Evolutionary conservation across 2,797 vertebrate species (phyloP).

Genomic region (Myotis myotis): DNA sequence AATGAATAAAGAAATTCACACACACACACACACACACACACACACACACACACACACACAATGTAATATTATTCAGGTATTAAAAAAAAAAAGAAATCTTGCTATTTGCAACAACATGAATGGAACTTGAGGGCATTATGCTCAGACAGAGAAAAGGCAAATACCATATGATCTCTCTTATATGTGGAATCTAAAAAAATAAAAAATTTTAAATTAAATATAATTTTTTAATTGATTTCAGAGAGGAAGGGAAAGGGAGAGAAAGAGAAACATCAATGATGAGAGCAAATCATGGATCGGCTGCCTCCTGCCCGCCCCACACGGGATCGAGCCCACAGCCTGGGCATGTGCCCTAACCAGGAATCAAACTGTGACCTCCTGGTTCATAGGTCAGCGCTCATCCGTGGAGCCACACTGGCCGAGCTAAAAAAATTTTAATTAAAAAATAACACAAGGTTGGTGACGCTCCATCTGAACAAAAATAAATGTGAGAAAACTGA

Average conservation of each 20-base stretch:
- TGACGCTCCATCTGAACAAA: background rate
- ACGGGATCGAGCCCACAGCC: no score
- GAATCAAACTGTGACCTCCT: no score
- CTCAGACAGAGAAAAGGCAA: background rate
- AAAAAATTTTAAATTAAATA: background rate
- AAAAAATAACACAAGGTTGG: background rate
- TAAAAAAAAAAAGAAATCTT: background rate
- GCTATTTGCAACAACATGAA: background rate
- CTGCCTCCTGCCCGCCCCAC: no score
- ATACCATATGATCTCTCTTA: background rate
- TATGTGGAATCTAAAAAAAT: background rate
- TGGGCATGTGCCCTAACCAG: no score
- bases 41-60: background rate
- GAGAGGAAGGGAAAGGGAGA: no score
- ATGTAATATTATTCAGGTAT: background rate
- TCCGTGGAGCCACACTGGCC: no score
- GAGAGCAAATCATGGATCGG: no score
- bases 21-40: background rate
- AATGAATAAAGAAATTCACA: background rate
- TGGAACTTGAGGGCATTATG: background rate
- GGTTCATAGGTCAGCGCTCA: no score
- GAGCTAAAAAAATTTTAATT: background rate
- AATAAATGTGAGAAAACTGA: slow-evolving; percentile 42
- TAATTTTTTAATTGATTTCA: no score
- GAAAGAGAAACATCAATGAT: no score